Percentiles rank a stretch among this genome's conserved stretches.
Conservation (phyloP, 2,113 vertebrate species). For the Prunella himalayana region DNA sequence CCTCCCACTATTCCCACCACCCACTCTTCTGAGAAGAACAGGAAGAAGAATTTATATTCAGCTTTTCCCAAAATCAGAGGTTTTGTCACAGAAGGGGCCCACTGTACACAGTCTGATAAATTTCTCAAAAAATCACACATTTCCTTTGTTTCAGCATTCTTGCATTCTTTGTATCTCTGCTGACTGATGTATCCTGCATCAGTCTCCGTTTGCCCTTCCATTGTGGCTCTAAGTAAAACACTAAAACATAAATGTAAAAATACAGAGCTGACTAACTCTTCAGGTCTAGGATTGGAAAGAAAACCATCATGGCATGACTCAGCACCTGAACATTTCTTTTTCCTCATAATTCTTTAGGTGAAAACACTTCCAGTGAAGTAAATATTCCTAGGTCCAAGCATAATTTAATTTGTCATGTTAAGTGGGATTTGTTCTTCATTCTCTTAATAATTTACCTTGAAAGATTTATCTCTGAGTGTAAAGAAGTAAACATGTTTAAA, state of each 20-base stretch:
- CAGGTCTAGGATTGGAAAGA: not conserved
- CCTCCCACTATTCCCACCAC: rapidly evolving
- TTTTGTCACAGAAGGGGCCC: not conserved
- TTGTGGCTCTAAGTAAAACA: not conserved
- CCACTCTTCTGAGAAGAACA: not conserved
- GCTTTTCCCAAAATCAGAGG: not conserved
- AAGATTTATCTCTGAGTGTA: not conserved
- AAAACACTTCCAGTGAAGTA: not conserved
- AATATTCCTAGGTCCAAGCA: not conserved
- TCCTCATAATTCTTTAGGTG: not conserved
- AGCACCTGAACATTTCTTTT: not conserved
- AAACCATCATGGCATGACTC: not conserved
- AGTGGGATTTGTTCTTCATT: not conserved
- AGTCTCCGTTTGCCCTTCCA: not conserved
- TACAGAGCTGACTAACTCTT: not conserved
- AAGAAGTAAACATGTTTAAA: not conserved
- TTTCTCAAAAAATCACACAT: not conserved
- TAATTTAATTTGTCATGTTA: not conserved
- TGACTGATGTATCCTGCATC: not conserved
- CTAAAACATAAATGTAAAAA: not conserved
- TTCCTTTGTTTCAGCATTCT: not conserved
- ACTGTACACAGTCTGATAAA: not conserved
- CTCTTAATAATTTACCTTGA: not conserved
- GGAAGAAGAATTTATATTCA: not conserved
- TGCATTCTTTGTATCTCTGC: not conserved